phyloP scores from a whole-genome alignment of 2,113 vertebrate species.

The Peromyscus californicus region DNA sequence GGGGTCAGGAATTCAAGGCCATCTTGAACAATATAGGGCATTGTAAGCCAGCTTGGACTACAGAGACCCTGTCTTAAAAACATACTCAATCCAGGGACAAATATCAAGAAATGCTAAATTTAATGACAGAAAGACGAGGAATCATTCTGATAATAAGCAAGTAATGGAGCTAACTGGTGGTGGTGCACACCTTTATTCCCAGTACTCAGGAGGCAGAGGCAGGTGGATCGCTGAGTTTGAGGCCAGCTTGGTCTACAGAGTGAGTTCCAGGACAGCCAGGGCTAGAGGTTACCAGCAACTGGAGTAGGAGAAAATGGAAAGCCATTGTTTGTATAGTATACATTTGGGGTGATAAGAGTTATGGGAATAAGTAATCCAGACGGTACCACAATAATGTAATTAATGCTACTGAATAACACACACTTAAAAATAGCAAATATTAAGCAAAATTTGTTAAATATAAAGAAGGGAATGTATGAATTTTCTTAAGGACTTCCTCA shows the following conservation, averaged over 20 bases:
- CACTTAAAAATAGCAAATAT: conserved; percentile 46
- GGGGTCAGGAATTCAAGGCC: not conserved
- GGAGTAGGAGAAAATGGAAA: not conserved
- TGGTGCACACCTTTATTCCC: not conserved
- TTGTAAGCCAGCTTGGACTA: not conserved
- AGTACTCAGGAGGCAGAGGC: not conserved
- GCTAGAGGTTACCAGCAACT: not conserved
- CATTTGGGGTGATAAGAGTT: conserved; percentile 22
- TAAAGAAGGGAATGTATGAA: not conserved
- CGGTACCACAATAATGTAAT: conserved; percentile 25
- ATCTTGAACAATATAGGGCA: not conserved
- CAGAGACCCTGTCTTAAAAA: not conserved
- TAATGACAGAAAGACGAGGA: not conserved
- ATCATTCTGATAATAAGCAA: not conserved
- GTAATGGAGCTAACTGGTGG: not conserved
- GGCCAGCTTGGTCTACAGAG: not conserved
- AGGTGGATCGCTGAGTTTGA: not conserved
- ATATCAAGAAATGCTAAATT: not conserved
- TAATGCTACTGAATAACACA: not conserved
- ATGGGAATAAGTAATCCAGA: not conserved
- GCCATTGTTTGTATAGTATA: not conserved
- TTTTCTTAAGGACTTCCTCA: not conserved
- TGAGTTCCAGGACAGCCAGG: not conserved
- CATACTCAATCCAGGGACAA: not conserved
- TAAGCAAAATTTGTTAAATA: not conserved